phyloP scores from a whole-genome alignment of 2,888 invertebrate species.

The Stenolophus ochropezus region DNA sequence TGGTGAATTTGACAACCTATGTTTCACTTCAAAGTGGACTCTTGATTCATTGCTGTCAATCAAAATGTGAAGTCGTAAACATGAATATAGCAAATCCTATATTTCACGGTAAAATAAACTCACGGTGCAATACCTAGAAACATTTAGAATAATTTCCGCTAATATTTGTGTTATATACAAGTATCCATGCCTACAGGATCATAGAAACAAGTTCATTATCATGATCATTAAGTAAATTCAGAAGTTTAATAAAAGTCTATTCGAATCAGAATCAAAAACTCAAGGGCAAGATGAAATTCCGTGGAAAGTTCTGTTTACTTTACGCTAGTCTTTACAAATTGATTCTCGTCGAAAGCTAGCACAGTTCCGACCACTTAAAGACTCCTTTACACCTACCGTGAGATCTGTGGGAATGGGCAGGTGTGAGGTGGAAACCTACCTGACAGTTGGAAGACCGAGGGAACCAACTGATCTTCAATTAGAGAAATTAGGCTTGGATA shows the following conservation, averaged over 20 bases:
- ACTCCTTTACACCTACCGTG: slow-evolving; percentile 8
- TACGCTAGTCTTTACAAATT: not conserved
- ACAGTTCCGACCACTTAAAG: not conserved
- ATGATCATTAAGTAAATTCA: not conserved
- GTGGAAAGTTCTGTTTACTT: not conserved
- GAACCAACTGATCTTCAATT: slow-evolving; percentile 27
- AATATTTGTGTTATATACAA: too few species aligned
- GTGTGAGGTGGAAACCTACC: slow-evolving; percentile 32
- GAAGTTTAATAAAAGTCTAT: not conserved
- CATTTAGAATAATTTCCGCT: too few species aligned
- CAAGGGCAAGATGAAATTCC: slow-evolving; percentile 19
- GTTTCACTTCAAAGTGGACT: too few species aligned
- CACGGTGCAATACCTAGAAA: too few species aligned
- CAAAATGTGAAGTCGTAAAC: too few species aligned
- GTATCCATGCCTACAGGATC: too few species aligned
- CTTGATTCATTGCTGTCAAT: too few species aligned
- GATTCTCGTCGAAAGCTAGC: not conserved
- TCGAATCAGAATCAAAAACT: not conserved
- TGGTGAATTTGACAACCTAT: too few species aligned
- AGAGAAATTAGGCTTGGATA: slow-evolving; percentile 41
- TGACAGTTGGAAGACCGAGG: slow-evolving; percentile 39
- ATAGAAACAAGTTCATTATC: too few species aligned
- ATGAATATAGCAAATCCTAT: too few species aligned
- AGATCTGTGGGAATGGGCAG: slow-evolving; percentile 21
- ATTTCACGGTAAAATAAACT: too few species aligned